phyloP scores from a whole-genome alignment of 2,797 vertebrate species.

The Champsocephalus esox region DNA sequence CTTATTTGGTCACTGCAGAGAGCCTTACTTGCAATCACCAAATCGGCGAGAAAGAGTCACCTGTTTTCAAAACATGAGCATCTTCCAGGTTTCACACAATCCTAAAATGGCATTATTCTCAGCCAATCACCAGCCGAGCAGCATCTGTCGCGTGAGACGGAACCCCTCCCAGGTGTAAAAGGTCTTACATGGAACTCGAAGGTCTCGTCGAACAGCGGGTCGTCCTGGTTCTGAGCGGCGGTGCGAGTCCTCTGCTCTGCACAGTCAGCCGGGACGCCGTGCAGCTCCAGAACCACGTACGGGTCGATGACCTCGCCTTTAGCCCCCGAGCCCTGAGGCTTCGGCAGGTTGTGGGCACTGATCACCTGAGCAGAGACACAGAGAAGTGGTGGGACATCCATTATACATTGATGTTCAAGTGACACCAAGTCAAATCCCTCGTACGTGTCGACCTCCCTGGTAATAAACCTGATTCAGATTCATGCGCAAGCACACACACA shows the following conservation, averaged over 20 bases:
- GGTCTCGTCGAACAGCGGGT: conserved; percentile 97
- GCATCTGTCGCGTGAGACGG: not conserved
- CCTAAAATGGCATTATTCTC: not conserved
- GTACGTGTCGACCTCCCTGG: no score
- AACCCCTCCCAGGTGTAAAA: no score
- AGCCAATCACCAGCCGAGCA: not conserved
- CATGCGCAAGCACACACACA: no score
- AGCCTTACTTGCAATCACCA: not conserved
- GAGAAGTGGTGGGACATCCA: not conserved
- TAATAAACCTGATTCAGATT: no score
- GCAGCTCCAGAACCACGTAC: conserved; percentile 96
- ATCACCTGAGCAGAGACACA: conserved; percentile 83
- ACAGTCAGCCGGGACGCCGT: conserved; percentile 96
- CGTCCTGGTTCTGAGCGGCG: conserved; percentile 95
- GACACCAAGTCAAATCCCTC: no score
- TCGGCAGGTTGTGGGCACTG: conserved; percentile 97
- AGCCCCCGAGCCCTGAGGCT: conserved; percentile 96
- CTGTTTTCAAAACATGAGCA: not conserved
- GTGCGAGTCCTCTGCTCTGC: conserved; percentile 97
- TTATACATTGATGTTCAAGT: not conserved
- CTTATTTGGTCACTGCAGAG: not conserved
- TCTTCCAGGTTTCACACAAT: not conserved
- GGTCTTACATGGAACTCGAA: conserved; percentile 92
- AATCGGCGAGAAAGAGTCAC: not conserved
- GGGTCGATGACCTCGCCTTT: conserved; percentile 99